These are phyloP conservation scores for Hoplostethus atlanticus DNA, from an alignment of 2,797 vertebrate species.

Conservation along the genomic window DNA sequence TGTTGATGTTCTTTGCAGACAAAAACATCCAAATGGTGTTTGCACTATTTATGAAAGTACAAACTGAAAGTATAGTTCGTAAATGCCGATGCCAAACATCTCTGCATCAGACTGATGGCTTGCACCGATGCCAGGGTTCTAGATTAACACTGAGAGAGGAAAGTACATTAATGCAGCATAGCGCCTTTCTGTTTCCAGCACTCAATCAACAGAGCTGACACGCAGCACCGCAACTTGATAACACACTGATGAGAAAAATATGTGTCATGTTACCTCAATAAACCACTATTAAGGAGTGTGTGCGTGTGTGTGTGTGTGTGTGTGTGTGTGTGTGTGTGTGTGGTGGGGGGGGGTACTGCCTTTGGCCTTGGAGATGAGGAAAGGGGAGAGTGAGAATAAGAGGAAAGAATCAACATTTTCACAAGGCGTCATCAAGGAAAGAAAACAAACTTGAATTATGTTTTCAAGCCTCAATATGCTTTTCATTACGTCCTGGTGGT, in stretches of 20 bases:
- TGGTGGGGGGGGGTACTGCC: background rate
- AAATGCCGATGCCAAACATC: background rate
- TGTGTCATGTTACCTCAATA: background rate
- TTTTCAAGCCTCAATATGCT: constrained; percentile 46
- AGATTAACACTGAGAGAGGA: background rate
- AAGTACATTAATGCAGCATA: constrained; percentile 10
- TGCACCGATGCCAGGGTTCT: background rate
- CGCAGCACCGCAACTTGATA: constrained; percentile 13
- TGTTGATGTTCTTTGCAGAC: background rate
- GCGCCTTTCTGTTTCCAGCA: constrained; percentile 3
- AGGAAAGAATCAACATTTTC: constrained; percentile 41
- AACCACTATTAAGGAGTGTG: background rate
- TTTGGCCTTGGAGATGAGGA: no score
- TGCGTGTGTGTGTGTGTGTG: background rate
- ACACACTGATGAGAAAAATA: constrained; percentile 41
- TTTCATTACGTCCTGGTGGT: constrained; percentile 51
- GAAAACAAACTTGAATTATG: constrained; percentile 56
- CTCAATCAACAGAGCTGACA: constrained; percentile 13
- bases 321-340: background rate
- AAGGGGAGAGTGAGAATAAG: constrained; percentile 1
- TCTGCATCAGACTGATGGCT: background rate
- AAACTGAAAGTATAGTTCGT: background rate
- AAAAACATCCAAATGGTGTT: background rate
- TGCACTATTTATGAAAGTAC: background rate
- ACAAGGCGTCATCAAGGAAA: constrained; percentile 34